Evolutionary conservation across 2,797 vertebrate species (phyloP), one percentile per base, ranked within the genome.

Genomic region (Pangasius djambal): DNA sequence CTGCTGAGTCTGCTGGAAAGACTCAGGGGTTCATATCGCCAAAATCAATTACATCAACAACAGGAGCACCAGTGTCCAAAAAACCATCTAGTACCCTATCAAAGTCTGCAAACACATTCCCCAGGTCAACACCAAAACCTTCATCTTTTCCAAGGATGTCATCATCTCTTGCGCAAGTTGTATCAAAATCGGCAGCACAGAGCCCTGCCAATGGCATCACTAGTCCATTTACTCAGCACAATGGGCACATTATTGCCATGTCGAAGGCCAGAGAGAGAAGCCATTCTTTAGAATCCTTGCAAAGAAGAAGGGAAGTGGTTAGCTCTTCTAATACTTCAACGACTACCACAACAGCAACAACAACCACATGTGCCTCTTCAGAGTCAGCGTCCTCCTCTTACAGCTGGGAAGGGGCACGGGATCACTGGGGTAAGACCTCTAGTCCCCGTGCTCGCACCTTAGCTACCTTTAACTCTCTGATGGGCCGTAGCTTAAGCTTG

Each of bases 401-500:
- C 92, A 98, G 96, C 91, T 98, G 98, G 91, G 98, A 98, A 9
- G 97, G 97, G 4, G 93, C 94, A 0, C 93, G 96, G 40, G 97
- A 97, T 78, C 93, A 93, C 85, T 97, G 97, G 95, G 94, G 95
- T 4, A 97, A 96, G 77, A 91, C 88, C 31, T 96, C 95, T 87
- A 95, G 89, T 86, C 97, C 92, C 59, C 94, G 96, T 37, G 96
- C 96, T 55, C 96, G 97, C 79, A 96, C 96, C 0, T 92, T 96
- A 69, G 95, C 96, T 4, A 94, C 97, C 0, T 96, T 97, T 85
- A 96, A 96, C 91, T 97, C 97, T 0, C 93, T 98, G 90, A 96
- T 98, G 89, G 97, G 98, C 31, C 97, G 98, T 88, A 99, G 98
- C 94, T 97, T 99, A 91, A 99, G 98, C 93, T 95, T 99, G 7